Base-by-base conservation (phyloP, 2,888 invertebrate species). In the Tetrapedia diversipes region DNA sequence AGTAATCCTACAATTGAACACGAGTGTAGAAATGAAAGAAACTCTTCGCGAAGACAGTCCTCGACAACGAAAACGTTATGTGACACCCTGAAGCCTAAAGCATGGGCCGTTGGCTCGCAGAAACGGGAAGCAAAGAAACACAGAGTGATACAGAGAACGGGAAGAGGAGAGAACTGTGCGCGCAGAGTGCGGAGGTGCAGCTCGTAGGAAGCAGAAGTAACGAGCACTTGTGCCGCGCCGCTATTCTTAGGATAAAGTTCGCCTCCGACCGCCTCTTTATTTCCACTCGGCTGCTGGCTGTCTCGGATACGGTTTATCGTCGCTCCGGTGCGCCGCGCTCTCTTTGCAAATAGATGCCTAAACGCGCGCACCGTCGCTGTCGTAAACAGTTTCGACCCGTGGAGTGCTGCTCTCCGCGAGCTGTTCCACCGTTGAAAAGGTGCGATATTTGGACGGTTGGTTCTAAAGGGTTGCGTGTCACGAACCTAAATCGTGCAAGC, bases 261-360 rank as follows among this genome's bases (percentile, higher is more conserved):
- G 65, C 68, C 68, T 51, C 71, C 64, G 56, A 76, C 77, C 64
- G 72, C 47, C 71, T 73, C 80, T 81, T 83, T 79, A 81, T 80
- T 85, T 81, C 83, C 79, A 68, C 76, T 79, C 59, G 66, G 77
- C 69, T 81, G 81, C 77, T 53, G 59, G 71, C 72, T 74, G 69
- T 75, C 79, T 63, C 63, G 61, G 72, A 65, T 69, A 72, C 51
- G 78, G 79, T 74, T 81, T 82, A 84, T 78, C 77, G 79, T 73
- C 74, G 65, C 67, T 29, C 29, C 53, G 66, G 45, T 57, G 65
- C 56, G 47, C 56, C 8, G 19, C 22, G 59, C 64, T 47, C 59
- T 61, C 70, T 60, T 64, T 45, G 71, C 70, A 56, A 80, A 75
- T 73, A 67, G 64, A 76, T 45, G 61, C 57, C 67, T 69, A 70